Base-by-base conservation (phyloP, 2,888 invertebrate genomes). In the Drosophila mimica region DNA sequence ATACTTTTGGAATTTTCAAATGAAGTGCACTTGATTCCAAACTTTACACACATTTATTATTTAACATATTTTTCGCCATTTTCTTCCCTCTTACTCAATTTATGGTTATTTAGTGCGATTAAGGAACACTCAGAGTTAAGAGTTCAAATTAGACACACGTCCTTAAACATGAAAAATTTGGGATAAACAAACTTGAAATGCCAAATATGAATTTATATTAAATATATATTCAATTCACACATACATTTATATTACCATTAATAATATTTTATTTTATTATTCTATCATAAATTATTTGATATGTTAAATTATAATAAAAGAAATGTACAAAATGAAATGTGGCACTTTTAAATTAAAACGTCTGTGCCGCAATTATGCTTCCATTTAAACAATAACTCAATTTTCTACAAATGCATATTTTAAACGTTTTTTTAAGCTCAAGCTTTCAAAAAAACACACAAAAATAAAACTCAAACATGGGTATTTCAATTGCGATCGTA, bases 11-110 rank as follows among this genome's bases (percentile, higher is more conserved):
- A 46, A 46, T 25, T 46, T 46, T 46, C 46, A 46, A 46, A 46
- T 46, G 46, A 46, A 46, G 46, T 46, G 46, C 46, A 46, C 46
- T 46, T 46, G 46, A 25, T 25, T 15, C 20, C 20, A 25, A 46
- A 46, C 46, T 25, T 46, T 15, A 25, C 46, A 4, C 46, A 46
- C 46, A 46, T 46, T 1, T 25, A 46, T 46, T 46, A 46, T 46
- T 46, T 4, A 46, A 4, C 15, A 25, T 46, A 46, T 25, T 46
- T 46, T 7, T 20, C 43, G 43, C 20, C 13, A 20, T 13, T 20
- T 13, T 7, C 43, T 1, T 13, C 20, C 20, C 20, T 6, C 20
- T 20, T 1, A 20, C n/a, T 13, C 43, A 20, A 43, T 20, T 46
- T 25, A 15, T 25, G 25, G 20, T 46, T 46, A 25, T 46, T 46